Evolutionary conservation across 2,888 invertebrate genomes (phyloP).

Genomic region (Chironomus riparius): DNA sequence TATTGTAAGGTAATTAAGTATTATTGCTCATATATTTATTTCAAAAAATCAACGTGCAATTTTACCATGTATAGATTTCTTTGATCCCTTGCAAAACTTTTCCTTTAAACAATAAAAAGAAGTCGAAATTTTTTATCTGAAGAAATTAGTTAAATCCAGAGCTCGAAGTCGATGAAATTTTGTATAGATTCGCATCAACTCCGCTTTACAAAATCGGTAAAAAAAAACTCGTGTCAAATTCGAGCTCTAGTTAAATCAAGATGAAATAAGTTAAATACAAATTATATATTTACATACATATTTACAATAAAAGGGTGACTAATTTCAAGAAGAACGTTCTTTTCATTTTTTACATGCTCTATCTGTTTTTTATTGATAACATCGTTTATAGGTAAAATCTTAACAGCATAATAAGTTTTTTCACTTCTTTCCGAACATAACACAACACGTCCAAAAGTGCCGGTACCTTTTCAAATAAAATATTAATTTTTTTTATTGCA

Average conservation of each 20-base stretch:
- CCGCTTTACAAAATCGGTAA: too few species aligned
- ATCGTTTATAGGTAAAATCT: conserved; percentile 86
- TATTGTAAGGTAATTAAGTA: neutral
- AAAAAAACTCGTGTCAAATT: too few species aligned
- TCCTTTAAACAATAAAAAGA: neutral
- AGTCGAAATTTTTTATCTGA: neutral
- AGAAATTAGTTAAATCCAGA: too few species aligned
- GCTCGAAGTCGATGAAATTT: too few species aligned
- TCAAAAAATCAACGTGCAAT: neutral
- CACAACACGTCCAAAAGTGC: conserved; percentile 93
- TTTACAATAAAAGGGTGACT: conserved; percentile 95
- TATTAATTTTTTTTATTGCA: too few species aligned
- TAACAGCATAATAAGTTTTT: conserved; percentile 82
- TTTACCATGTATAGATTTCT: conserved; percentile 13
- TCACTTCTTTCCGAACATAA: conserved; percentile 75
- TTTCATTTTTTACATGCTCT: conserved; percentile 96
- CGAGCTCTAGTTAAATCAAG: too few species aligned
- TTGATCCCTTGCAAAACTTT: conserved; percentile 11
- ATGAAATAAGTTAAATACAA: neutral
- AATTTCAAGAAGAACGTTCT: conserved; percentile 81
- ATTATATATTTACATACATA: conserved; percentile 54
- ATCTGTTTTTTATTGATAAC: conserved; percentile 92
- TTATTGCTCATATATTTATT: too few species aligned
- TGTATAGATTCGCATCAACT: too few species aligned
- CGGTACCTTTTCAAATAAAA: conserved; percentile 62